Conservation (phyloP, 2,113 vertebrate species). For the Cariama cristata region DNA sequence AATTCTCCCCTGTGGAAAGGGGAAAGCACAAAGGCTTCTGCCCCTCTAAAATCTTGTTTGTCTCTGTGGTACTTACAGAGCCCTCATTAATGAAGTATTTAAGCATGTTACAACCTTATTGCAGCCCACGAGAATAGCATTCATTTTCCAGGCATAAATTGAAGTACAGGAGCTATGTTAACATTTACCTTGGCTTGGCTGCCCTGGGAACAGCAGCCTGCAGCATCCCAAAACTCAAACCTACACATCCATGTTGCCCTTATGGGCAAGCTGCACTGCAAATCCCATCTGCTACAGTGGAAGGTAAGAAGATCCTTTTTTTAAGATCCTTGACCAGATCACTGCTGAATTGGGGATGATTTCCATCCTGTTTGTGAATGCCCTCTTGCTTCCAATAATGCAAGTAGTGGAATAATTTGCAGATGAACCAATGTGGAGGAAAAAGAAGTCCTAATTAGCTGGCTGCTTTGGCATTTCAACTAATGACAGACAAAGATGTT, state of each 20-base stretch:
- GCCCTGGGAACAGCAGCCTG: not conserved
- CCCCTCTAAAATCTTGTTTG: not conserved
- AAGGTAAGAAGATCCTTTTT: not conserved
- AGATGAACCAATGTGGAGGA: not conserved
- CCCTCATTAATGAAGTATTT: constrained; percentile 56
- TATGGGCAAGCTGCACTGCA: not conserved
- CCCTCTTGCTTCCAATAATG: not conserved
- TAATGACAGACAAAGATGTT: not conserved
- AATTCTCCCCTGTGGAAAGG: constrained; percentile 1
- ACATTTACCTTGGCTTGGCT: not conserved
- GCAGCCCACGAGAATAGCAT: constrained; percentile 21
- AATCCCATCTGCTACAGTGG: not conserved
- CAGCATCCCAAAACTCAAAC: not conserved
- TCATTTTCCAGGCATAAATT: not conserved
- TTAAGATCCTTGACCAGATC: not conserved
- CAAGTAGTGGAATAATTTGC: not conserved
- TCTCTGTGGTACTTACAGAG: constrained; percentile 6
- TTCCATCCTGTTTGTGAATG: not conserved
- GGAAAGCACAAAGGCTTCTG: constrained; percentile 21
- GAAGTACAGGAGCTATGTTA: not conserved
- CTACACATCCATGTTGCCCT: not conserved
- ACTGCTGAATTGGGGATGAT: not conserved
- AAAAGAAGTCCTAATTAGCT: not conserved
- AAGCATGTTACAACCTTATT: constrained; percentile 2
- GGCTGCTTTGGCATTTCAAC: not conserved